These are phyloP conservation scores for Eupithecia tripunctaria DNA, from an alignment of 2,888 invertebrate genomes.

Conservation along the genomic window DNA sequence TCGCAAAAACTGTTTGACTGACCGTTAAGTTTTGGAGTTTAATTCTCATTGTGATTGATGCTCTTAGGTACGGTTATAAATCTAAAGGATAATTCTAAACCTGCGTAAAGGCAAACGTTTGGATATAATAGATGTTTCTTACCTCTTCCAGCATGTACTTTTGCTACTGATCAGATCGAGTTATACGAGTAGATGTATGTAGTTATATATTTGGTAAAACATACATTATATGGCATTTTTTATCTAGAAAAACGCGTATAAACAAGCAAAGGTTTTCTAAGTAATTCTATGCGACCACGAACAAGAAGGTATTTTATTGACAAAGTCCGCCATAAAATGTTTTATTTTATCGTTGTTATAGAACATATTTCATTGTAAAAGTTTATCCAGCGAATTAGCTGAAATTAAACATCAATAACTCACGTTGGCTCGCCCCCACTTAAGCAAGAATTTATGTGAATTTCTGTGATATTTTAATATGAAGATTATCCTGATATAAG, in stretches of 20 bases:
- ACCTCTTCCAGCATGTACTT: background rate
- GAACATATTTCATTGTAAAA: constrained; percentile 16
- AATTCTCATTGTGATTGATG: no score
- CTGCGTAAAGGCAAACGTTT: background rate
- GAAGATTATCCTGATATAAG: background rate
- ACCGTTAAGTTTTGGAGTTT: background rate
- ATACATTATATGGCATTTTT: no score
- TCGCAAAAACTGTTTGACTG: background rate
- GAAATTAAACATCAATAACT: constrained; percentile 19
- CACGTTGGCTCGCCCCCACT: constrained; percentile 12
- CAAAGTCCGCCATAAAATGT: constrained; percentile 12
- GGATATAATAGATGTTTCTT: background rate
- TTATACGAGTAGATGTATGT: no score
- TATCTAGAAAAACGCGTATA: background rate
- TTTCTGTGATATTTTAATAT: constrained; percentile 1
- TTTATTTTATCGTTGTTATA: constrained; percentile 16
- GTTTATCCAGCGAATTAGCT: constrained; percentile 10
- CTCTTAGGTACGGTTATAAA: no score
- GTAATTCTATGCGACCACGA: background rate
- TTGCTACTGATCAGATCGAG: no score
- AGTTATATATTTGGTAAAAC: no score
- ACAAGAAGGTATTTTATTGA: background rate
- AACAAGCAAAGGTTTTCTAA: background rate
- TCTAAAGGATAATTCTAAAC: no score
- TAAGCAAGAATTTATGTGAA: constrained; percentile 1